These are phyloP conservation scores for Verasper variegatus DNA, from an alignment of 2,113 vertebrate genomes.

Conservation along the genomic window DNA sequence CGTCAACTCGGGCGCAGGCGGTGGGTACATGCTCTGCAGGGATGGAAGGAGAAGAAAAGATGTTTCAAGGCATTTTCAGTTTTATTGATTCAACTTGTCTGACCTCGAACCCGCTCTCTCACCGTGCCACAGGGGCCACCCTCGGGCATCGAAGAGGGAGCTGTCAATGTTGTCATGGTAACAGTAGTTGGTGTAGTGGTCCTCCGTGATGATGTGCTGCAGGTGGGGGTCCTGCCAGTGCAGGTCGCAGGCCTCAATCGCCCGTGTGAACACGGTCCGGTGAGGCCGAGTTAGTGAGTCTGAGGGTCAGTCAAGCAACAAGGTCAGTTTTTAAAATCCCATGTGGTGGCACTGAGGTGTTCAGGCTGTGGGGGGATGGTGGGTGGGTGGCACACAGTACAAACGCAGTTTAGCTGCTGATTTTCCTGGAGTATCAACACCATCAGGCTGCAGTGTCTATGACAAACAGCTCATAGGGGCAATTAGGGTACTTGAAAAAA, in stretches of 20 bases:
- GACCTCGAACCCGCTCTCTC: conserved; percentile 65
- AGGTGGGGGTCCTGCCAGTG: conserved; percentile 98
- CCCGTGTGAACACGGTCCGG: conserved; percentile 96
- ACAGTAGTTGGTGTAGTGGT: conserved; percentile 95
- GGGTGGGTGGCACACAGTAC: neutral
- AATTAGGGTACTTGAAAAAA: neutral
- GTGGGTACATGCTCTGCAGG: conserved; percentile 93
- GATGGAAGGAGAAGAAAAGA: neutral
- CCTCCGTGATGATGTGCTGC: conserved; percentile 94
- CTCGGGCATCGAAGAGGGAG: conserved; percentile 91
- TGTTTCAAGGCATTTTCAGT: neutral
- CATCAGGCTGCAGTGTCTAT: neutral
- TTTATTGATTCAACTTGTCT: neutral
- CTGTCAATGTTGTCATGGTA: conserved; percentile 93
- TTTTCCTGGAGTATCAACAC: neutral
- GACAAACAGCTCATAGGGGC: neutral
- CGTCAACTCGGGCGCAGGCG: conserved; percentile 94
- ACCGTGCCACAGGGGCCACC: conserved; percentile 99
- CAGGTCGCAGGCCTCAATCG: conserved; percentile 96
- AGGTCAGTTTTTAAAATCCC: neutral
- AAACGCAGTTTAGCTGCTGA: neutral
- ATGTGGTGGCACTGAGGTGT: neutral
- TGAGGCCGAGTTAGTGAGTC: conserved; percentile 82
- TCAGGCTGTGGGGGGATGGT: neutral
- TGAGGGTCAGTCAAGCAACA: neutral